These are phyloP conservation scores for Enteromius mattozi DNA, from an alignment of 2,797 vertebrate genomes.

Conservation along the genomic window DNA sequence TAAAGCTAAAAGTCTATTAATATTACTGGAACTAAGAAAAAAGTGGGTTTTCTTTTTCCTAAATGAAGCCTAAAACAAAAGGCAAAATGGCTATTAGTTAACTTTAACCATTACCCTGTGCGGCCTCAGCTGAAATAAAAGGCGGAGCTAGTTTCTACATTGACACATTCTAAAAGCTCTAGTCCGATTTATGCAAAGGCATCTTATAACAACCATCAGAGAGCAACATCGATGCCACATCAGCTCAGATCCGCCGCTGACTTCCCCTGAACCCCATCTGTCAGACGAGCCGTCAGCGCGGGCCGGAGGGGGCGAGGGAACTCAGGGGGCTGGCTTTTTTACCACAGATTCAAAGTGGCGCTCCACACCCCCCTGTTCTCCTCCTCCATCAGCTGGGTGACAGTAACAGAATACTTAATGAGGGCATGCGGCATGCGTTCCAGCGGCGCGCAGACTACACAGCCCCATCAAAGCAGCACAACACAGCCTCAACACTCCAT, in stretches of 20 bases:
- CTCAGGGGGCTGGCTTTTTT: not conserved
- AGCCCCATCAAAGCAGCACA: not conserved
- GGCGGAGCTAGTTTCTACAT: not conserved
- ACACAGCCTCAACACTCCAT: slow-evolving; percentile 29
- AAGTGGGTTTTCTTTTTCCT: not conserved
- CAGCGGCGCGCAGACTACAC: slow-evolving; percentile 2
- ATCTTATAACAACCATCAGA: not conserved
- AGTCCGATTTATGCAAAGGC: not conserved
- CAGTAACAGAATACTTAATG: slow-evolving; percentile 27
- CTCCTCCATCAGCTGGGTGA: not conserved
- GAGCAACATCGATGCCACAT: not conserved
- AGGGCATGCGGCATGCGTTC: slow-evolving; percentile 19
- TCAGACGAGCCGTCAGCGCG: not conserved
- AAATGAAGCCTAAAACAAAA: not conserved
- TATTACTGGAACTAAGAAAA: not conserved
- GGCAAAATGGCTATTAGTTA: not conserved
- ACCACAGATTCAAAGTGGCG: not conserved
- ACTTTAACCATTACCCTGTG: not conserved
- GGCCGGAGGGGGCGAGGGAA: not conserved
- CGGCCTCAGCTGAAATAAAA: not conserved
- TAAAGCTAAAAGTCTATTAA: not conserved
- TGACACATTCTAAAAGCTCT: not conserved
- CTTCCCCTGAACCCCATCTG: not conserved
- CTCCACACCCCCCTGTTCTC: not conserved
- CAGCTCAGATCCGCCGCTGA: not conserved